A percentile compares a stretch with the other conserved stretches of the same genome.
Conservation (phyloP, 2,888 invertebrate species). For the Aspidiotus rigidus region DNA sequence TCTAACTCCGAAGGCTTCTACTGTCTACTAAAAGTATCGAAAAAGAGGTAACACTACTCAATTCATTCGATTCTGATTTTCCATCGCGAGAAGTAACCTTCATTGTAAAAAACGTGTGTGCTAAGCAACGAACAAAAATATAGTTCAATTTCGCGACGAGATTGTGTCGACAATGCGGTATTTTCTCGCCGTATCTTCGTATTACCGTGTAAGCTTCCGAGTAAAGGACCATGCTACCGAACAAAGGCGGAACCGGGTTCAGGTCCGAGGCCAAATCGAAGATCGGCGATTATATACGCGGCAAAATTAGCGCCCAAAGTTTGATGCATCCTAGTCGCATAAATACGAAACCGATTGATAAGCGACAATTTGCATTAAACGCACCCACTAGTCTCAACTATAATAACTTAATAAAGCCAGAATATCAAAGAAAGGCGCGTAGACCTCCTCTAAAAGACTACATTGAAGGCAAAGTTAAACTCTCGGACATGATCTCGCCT, state of each 20-base stretch:
- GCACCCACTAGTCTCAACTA: constrained; percentile 13
- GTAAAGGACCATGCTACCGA: too few species aligned
- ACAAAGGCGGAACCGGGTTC: constrained; percentile 1
- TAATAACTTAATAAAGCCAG: constrained; percentile 13
- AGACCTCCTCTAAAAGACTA: constrained; percentile 29
- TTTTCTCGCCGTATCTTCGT: too few species aligned
- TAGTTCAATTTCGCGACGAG: too few species aligned
- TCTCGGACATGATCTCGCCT: constrained; percentile 27
- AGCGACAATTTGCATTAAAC: constrained; percentile 15
- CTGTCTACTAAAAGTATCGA: too few species aligned
- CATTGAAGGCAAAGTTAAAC: constrained; percentile 29
- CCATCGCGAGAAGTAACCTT: too few species aligned
- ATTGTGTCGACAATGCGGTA: too few species aligned
- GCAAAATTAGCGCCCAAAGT: constrained; percentile 27
- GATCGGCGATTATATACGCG: constrained; percentile 30
- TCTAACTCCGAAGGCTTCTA: too few species aligned
- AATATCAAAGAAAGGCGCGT: constrained; percentile 24
- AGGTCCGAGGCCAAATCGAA: constrained; percentile 27
- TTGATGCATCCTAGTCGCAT: constrained; percentile 28
- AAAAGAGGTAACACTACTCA: too few species aligned
- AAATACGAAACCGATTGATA: constrained; percentile 29
- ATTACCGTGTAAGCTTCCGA: too few species aligned
- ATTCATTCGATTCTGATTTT: too few species aligned
- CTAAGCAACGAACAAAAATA: constrained; percentile 1
- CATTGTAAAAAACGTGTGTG: too few species aligned